Conservation (phyloP, 2,888 invertebrate species). For the Aquatica leii region DNA sequence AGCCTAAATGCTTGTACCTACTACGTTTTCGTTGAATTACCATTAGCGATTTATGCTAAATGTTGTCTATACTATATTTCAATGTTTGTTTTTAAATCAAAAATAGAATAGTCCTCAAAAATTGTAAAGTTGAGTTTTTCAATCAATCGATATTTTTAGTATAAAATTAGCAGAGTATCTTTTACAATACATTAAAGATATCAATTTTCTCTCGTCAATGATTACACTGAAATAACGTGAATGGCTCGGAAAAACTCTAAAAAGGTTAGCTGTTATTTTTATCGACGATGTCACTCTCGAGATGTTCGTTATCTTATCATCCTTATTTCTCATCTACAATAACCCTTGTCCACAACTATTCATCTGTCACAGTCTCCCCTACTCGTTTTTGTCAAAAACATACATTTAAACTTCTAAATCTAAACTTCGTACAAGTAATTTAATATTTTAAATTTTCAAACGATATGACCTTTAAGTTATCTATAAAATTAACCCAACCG, state of each 20-base stretch:
- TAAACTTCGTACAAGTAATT: neutral
- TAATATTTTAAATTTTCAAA: neutral
- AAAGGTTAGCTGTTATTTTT: slow-evolving; percentile 35
- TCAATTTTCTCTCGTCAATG: slow-evolving; percentile 28
- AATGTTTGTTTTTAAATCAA: no score
- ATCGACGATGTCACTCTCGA: slow-evolving; percentile 29
- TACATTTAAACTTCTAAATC: no score
- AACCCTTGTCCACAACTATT: slow-evolving; percentile 21
- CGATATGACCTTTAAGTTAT: neutral
- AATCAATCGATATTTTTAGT: no score
- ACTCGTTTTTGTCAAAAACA: no score
- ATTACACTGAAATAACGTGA: slow-evolving; percentile 27
- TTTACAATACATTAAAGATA: slow-evolving; percentile 12
- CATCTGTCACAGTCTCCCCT: slow-evolving; percentile 19
- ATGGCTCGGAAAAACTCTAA: slow-evolving; percentile 23
- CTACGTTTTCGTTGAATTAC: no score
- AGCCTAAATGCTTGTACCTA: no score
- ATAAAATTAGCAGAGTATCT: slow-evolving; percentile 4
- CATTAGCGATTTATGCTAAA: no score
- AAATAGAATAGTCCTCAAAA: no score
- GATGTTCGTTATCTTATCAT: slow-evolving; percentile 27
- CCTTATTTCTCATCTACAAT: slow-evolving; percentile 20
- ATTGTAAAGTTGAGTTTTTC: no score
- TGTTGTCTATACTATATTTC: no score
- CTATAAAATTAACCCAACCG: slow-evolving; percentile 7